phyloP scores from a whole-genome alignment of 2,888 invertebrate species.

The Euzophera pinguis region DNA sequence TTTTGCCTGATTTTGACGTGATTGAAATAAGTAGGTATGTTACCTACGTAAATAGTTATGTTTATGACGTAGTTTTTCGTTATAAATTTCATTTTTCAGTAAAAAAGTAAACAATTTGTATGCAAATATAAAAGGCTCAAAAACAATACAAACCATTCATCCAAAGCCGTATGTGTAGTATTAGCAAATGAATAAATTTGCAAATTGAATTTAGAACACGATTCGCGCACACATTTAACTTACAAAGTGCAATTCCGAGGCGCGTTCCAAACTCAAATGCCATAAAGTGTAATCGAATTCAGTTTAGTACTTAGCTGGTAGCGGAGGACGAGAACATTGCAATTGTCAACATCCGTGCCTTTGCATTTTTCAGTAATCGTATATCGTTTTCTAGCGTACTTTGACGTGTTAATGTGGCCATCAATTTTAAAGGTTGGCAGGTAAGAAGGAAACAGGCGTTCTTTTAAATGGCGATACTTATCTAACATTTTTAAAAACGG shows the following conservation, averaged over 20 bases:
- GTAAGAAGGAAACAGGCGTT: background rate
- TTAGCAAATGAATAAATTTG: conserved; percentile 18
- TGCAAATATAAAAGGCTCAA: too few relatives aligned
- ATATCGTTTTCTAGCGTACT: conserved; percentile 43
- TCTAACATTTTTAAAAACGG: too few relatives aligned
- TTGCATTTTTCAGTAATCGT: conserved; percentile 61
- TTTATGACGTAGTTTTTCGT: too few relatives aligned
- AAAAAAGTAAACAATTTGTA: too few relatives aligned
- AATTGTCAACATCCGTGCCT: conserved; percentile 71
- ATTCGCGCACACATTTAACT: conserved; percentile 32
- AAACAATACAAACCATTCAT: too few relatives aligned
- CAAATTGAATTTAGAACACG: conserved; percentile 19
- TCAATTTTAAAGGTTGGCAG: conserved; percentile 46
- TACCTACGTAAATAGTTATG: too few relatives aligned
- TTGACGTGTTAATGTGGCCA: conserved; percentile 58
- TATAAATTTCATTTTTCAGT: too few relatives aligned
- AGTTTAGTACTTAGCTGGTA: conserved; percentile 50
- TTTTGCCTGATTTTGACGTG: too few relatives aligned
- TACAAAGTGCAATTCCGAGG: conserved; percentile 45
- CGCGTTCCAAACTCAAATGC: conserved; percentile 54
- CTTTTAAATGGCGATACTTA: too few relatives aligned
- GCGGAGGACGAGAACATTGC: conserved; percentile 36
- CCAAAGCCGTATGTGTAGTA: conserved; percentile 8
- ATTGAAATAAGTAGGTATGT: too few relatives aligned
- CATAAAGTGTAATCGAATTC: conserved; percentile 74